Conservation (phyloP, 2,888 invertebrate species). For the Luperina nickerlii region DNA sequence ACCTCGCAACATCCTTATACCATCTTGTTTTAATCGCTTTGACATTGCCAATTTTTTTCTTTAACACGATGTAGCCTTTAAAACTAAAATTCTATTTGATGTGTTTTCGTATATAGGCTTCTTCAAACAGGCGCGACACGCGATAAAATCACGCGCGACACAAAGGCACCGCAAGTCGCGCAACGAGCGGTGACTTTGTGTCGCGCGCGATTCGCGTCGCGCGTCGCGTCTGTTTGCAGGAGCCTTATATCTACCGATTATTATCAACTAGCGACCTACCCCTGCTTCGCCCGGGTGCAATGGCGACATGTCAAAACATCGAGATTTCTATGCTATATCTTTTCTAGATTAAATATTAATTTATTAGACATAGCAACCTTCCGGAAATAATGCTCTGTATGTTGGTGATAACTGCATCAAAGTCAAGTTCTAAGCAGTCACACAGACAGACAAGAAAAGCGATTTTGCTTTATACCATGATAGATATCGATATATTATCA, state of each 20-base stretch:
- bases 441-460: neutral
- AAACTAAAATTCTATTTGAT: neutral
- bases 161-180: too few species aligned
- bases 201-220: too few species aligned
- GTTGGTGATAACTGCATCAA: neutral
- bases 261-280: neutral
- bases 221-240: too few species aligned
- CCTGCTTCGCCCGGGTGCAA: too few species aligned
- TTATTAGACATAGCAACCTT: too few species aligned
- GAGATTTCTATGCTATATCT: too few species aligned
- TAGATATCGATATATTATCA: neutral
- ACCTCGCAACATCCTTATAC: constrained; percentile 9
- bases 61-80: neutral
- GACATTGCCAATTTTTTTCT: constrained; percentile 14
- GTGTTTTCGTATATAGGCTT: neutral
- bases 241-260: neutral
- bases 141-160: too few species aligned
- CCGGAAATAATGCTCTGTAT: neutral
- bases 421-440: neutral
- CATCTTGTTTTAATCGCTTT: constrained; percentile 12
- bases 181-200: too few species aligned
- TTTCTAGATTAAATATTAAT: too few species aligned
- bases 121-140: too few species aligned
- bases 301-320: too few species aligned
- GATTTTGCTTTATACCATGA: neutral